Evolutionary conservation across 53 echinoderm and acorn worm species (phyloP), one percentile per base, ranked within the genome.

Genomic region (Patiria pectinifera): DNA sequence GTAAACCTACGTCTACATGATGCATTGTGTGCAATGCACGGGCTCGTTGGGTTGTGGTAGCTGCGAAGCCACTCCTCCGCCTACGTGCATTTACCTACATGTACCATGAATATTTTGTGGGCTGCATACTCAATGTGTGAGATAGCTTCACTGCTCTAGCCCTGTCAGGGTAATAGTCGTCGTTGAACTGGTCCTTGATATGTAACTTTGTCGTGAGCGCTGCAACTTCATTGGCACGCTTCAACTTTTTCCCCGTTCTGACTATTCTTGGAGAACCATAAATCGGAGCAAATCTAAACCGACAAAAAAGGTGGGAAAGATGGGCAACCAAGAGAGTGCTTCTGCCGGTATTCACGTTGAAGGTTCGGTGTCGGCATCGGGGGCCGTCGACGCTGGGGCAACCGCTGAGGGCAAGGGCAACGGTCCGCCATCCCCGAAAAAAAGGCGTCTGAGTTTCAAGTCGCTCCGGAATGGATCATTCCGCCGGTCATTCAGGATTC

Each of bases 321-420:
- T 97, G 97, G 97, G 97, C 82, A 97, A 97, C 86, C 94, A 96
- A 88, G 92, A 91, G 89, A 92, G 94, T 94, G 94, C 94, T 75
- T 94, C 93, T 84, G 96, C 92, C 66, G 87, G 94, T 60, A 83
- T 96, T 82, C 90, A 93, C 89, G 95, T 95, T 83, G 97, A 95
- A 83, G 96, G 92, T 35, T 95, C 96, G 86, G 95, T 91, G 45
- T 97, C 97, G 86, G 96, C 93, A 75, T 94, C 96, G 87, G 97
- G 94, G 48, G 95, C 95, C n/a, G 92, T 88, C 14, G 89, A 86
- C 18, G 94, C 87, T 25, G 94, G 91, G 16, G 94, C 78, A 48
- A 80, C 76, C 53, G 95, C 85, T 16, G 95, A 92, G 43, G 94
- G 92, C 69, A 91, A 95, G 45, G 84, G 76, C 71, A 10, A 69